Evolutionary conservation across 2,113 vertebrate genomes (phyloP).

Genomic region (Terrapene triunguis): DNA sequence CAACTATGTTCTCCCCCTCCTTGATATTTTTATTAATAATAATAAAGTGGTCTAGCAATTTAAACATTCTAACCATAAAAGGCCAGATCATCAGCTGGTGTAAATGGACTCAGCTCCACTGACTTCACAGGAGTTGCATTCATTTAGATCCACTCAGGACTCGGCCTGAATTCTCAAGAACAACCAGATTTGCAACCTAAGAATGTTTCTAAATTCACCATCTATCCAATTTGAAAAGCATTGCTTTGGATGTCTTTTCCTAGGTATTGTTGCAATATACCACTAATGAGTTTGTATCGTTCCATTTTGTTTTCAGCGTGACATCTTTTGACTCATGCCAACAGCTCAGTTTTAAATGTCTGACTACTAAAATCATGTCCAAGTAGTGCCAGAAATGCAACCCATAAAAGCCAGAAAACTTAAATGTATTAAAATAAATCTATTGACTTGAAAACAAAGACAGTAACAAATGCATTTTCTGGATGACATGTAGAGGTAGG

Average conservation of each 20-base stretch:
- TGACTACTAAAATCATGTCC: not conserved
- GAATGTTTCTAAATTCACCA: not conserved
- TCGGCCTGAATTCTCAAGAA: not conserved
- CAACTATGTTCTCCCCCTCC: fast-evolving
- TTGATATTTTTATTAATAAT: not conserved
- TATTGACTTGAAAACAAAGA: not conserved
- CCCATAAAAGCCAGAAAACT: not conserved
- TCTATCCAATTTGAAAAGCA: not conserved
- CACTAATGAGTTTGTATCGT: not conserved
- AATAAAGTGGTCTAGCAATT: not conserved
- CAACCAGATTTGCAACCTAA: not conserved
- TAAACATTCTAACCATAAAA: not conserved
- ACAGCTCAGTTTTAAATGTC: not conserved
- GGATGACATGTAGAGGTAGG: not conserved
- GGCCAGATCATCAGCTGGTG: not conserved
- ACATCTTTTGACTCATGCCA: not conserved
- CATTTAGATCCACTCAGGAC: not conserved
- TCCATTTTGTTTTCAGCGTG: not conserved
- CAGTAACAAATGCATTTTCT: not conserved
- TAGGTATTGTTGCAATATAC: not conserved
- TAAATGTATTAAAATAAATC: not conserved
- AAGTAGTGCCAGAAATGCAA: not conserved
- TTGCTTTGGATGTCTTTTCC: not conserved
- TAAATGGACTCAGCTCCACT: not conserved
- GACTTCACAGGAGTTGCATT: not conserved